Evolutionary conservation across 2,113 vertebrate species (phyloP), one percentile per base, ranked within the genome.

Genomic region (Lates calcarifer): DNA sequence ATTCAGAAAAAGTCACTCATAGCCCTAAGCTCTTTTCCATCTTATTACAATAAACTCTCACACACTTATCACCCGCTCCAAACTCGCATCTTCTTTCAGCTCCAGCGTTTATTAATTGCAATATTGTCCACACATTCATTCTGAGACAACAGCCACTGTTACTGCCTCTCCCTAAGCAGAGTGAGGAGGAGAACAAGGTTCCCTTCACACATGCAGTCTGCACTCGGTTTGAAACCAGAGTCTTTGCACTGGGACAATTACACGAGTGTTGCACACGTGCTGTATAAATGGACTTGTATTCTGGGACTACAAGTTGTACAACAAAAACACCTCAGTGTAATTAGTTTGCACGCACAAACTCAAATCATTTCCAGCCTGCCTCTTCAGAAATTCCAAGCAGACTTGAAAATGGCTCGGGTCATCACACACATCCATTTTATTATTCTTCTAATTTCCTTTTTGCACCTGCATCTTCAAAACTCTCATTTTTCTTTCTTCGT

Each of bases 1-100:
- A 77, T 82, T 79, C 71, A 81, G 39, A 65, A 83, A 75, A 73
- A 79, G 72, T 71, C 51, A 77, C 53, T 58, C 33, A 43, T 35
- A 64, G 70, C 47, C 49, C 13, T 45, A 49, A 74, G 79, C 83
- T 66, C 72, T 71, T 58, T 57, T 80, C 77, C 66, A 49, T 86
- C 66, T 47, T 53, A 60, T 47, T 28, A 63, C 41, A 82, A 78
- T 69, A 43, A 68, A 72, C 68, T 14, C 63, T 26, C 37, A 26
- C 58, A 61, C 45, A 49, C 47, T 64, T 64, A 41, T 65, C 73
- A 43, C 6, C 28, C 26, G 22, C 53, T 18, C 7, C 20, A 15
- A 35, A 35, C 24, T 17, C 6, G 0, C 9, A 56, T 29, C 41
- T 26, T 37, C 24, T 26, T 39, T 53, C 9, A 33, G 28, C 39